phyloP scores from a whole-genome alignment of 1,140 invertebrate species.

The Drosophila bipectinata region DNA sequence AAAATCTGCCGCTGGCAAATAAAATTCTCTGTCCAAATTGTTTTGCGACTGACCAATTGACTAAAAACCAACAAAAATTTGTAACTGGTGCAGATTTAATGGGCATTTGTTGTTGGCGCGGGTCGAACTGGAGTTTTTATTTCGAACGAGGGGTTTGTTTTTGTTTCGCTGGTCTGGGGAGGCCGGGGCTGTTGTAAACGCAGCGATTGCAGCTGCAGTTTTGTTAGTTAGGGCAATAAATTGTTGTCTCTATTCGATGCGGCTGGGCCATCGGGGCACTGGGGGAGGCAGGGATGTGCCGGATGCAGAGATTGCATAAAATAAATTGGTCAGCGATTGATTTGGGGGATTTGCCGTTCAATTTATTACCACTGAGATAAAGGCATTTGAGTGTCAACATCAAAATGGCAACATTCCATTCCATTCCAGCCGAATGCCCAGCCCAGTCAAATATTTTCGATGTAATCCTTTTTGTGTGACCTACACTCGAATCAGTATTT shows the following conservation, averaged over 20 bases:
- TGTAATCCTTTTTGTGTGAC: slow-evolving; percentile 39
- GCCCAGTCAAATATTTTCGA: slow-evolving; percentile 31
- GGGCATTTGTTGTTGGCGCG: slow-evolving; percentile 39
- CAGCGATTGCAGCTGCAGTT: slow-evolving; percentile 61
- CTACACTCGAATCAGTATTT: slow-evolving; percentile 16
- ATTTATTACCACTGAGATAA: slow-evolving; percentile 53
- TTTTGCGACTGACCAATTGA: slow-evolving; percentile 76
- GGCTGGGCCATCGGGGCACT: slow-evolving; percentile 2
- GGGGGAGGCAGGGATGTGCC: slow-evolving; percentile 26
- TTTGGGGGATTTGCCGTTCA: slow-evolving; percentile 57
- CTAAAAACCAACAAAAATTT: slow-evolving; percentile 54
- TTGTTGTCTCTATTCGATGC: slow-evolving; percentile 46
- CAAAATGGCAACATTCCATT: slow-evolving; percentile 52
- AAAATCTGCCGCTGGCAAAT: slow-evolving; percentile 45
- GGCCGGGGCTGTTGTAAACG: slow-evolving; percentile 21
- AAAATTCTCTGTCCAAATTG: slow-evolving; percentile 69
- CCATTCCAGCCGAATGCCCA: slow-evolving; percentile 30
- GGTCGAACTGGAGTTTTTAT: slow-evolving; percentile 1
- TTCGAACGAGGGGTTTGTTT: slow-evolving; percentile 6
- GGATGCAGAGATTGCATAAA: slow-evolving; percentile 60
- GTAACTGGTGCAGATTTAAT: slow-evolving; percentile 54
- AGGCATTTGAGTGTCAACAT: slow-evolving; percentile 54
- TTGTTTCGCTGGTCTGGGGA: neutral
- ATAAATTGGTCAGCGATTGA: slow-evolving; percentile 72
- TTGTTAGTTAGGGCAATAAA: slow-evolving; percentile 61